phyloP scores from a whole-genome alignment of 2,888 invertebrate species.

The Meliscaeva auricollis region DNA sequence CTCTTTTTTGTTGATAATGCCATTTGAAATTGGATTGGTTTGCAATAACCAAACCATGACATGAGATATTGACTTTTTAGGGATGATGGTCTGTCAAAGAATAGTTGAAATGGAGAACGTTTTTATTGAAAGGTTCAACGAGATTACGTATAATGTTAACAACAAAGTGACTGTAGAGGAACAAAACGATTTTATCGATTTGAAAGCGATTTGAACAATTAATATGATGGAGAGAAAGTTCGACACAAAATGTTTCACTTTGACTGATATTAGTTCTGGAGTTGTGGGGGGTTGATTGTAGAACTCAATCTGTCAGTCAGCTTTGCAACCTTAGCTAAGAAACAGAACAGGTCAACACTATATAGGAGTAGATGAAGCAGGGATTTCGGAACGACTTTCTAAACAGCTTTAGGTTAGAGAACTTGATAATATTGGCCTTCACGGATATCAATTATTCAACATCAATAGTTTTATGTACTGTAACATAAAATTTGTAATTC shows the following conservation, averaged over 20 bases:
- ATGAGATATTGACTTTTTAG: slow-evolving; percentile 8
- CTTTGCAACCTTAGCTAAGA: no score
- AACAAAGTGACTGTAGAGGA: background rate
- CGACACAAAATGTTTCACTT: background rate
- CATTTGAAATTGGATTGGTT: slow-evolving; percentile 11
- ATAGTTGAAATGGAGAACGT: background rate
- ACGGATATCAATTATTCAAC: no score
- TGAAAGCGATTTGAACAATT: background rate
- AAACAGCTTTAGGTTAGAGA: no score
- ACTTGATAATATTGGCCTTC: no score
- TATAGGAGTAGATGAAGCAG: no score
- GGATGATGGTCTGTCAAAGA: background rate
- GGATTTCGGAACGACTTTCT: no score
- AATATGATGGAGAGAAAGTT: background rate
- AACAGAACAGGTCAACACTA: no score
- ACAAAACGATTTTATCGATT: background rate
- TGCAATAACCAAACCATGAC: slow-evolving; percentile 9
- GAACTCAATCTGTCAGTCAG: no score
- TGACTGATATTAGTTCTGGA: background rate
- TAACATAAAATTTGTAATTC: no score
- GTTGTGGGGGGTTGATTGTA: no score
- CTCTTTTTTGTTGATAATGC: slow-evolving; percentile 1
- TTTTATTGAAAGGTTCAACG: background rate
- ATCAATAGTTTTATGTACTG: no score
- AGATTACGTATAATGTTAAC: no score